Base-by-base conservation (phyloP, 1,140 invertebrate genomes). In the Pteromalus puparum region DNA sequence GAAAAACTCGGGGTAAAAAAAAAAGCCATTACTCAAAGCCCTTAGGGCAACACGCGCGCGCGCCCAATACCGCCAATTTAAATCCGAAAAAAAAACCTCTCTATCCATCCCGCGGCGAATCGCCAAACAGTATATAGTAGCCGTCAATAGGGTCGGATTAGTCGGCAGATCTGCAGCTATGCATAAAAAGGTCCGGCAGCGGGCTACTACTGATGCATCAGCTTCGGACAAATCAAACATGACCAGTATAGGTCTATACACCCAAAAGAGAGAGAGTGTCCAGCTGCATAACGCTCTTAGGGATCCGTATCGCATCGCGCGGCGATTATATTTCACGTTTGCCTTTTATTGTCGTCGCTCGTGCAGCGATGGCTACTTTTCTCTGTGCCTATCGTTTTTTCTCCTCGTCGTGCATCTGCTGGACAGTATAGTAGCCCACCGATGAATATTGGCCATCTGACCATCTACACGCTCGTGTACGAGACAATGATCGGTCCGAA, bases 271-370 rank as follows among this genome's bases (percentile, higher is more conserved):
- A 42, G 24, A 24, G 30, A 46, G 78, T 61, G 73, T 85, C 77
- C 79, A 81, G 78, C 82, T 84, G 82, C 67, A 26, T 12, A 12
- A 26, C 76, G 38, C 77, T 67, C 61, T 48, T 81, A 18, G 73
- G 53, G 48, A 78, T 78, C 76, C 77, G 77, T 26, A 75, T 73
- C 81, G 70, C 61, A 77, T 68, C 84, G 73, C 73, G 30, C 34
- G 65, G 65, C 79, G 84, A 85, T 85, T 85, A 85, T 82, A 67
- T 85, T 85, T 85, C 84, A 85, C 73, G 61, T 38, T 72, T 53
- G 67, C 48, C 77, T 73, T 84, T 84, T 74, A 84, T 85, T 53
- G 46, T 34, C 30, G 28, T 48, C 65, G 24, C 5, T 24, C 48
- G 83, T 21, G 3, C 48, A 5, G 18, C 53, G 53, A n/a, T 30